A percentile compares a stretch with the other conserved stretches of the same genome.
phyloP scores from a whole-genome alignment of 2,113 vertebrate species.

The Laticauda laticaudata region DNA sequence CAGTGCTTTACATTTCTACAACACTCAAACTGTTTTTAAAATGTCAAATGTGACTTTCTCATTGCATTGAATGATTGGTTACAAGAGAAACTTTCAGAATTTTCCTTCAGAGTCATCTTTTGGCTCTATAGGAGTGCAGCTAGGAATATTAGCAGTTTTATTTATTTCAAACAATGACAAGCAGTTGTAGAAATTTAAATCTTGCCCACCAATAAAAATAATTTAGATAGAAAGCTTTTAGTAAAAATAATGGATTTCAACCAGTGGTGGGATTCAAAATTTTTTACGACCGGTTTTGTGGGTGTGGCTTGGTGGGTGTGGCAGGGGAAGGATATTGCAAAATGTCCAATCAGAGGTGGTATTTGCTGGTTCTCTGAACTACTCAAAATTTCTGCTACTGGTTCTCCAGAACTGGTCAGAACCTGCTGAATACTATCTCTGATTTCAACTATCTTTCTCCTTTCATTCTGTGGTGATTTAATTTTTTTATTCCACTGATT shows the following conservation, averaged over 20 bases:
- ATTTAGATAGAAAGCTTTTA: slow-evolving; percentile 24
- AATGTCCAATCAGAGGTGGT: too few relatives aligned
- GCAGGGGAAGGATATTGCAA: too few relatives aligned
- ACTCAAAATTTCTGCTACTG: too few relatives aligned
- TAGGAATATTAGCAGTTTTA: slow-evolving; percentile 51
- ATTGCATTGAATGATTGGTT: not conserved
- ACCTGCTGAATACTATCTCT: too few relatives aligned
- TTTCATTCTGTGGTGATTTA: not conserved
- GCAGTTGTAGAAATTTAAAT: slow-evolving; percentile 42
- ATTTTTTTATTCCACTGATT: not conserved
- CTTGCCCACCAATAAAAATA: slow-evolving; percentile 62
- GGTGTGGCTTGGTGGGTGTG: too few relatives aligned
- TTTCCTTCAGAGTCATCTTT: not conserved
- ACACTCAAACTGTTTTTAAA: slow-evolving; percentile 1
- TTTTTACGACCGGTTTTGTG: too few relatives aligned
- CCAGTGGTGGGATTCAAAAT: too few relatives aligned
- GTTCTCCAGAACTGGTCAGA: too few relatives aligned
- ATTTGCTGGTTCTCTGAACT: too few relatives aligned
- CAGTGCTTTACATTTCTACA: not conserved
- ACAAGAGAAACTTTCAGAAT: not conserved
- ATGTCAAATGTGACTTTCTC: not conserved
- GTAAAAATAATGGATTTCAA: not conserved
- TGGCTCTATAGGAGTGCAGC: slow-evolving; percentile 20
- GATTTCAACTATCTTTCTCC: not conserved
- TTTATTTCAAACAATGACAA: slow-evolving; percentile 15